These are phyloP conservation scores for Eupristina koningsbergeri DNA, from an alignment of 1,140 invertebrate genomes.

Conservation along the genomic window DNA sequence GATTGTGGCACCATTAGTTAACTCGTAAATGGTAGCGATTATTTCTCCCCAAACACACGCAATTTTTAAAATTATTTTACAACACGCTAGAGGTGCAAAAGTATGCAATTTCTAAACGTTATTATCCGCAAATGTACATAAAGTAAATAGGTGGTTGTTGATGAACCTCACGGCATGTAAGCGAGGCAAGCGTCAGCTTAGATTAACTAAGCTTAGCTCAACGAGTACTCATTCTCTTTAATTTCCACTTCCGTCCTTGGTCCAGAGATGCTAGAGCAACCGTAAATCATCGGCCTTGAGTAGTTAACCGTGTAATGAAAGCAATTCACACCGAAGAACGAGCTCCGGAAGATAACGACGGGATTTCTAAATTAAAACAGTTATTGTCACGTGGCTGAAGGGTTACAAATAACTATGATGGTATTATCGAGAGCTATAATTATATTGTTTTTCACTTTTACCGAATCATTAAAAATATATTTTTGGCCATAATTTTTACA, in stretches of 20 bases:
- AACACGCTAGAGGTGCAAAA: not conserved
- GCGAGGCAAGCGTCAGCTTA: conserved; percentile 71
- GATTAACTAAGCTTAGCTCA: conserved; percentile 69
- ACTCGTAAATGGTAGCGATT: not conserved
- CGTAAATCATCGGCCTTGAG: not conserved
- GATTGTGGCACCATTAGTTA: not conserved
- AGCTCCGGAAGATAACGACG: conserved; percentile 30
- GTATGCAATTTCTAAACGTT: not conserved
- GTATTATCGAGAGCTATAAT: no score
- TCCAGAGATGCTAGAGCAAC: not conserved
- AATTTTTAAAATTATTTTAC: not conserved
- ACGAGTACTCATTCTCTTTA: conserved; percentile 68
- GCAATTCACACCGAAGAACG: conserved; percentile 45
- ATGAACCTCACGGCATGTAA: conserved; percentile 58
- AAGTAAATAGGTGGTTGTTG: conserved; percentile 45
- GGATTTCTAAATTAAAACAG: conserved; percentile 14
- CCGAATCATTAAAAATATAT: no score
- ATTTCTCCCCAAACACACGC: not conserved
- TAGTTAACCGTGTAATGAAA: conserved; percentile 24
- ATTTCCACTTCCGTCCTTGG: conserved; percentile 53
- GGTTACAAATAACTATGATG: not conserved
- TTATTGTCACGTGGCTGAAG: not conserved
- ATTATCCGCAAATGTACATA: not conserved
- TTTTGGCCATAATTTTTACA: no score
- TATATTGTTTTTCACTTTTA: no score